A percentile compares a stretch with the other conserved stretches of the same genome.
Evolutionary conservation across 1,140 invertebrate genomes (phyloP).

Genomic region (Neodiprion virginianus): DNA sequence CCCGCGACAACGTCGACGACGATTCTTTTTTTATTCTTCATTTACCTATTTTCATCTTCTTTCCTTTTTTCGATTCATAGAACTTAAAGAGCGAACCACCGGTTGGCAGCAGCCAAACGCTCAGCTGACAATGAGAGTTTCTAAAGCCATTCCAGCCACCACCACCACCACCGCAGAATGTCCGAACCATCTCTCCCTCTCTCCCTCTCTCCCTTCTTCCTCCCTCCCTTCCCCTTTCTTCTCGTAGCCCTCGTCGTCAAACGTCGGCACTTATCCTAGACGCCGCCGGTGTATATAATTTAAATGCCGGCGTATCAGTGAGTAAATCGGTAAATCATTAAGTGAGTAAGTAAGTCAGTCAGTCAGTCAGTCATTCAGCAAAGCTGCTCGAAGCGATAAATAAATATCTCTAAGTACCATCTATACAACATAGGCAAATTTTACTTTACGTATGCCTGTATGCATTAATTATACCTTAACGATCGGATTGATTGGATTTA

Average conservation of each 20-base stretch:
- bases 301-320: not conserved
- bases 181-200: too few relatives aligned
- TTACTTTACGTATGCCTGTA: not conserved
- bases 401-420: not conserved
- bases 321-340: not conserved
- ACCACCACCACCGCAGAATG: too few relatives aligned
- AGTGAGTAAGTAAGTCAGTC: not conserved
- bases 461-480: too few relatives aligned
- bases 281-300: not conserved
- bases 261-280: not conserved
- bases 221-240: not conserved
- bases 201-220: not conserved
- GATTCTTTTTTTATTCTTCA: too few relatives aligned
- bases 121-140: too few relatives aligned
- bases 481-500: too few relatives aligned
- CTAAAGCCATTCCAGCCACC: too few relatives aligned
- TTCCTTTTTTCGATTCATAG: not conserved
- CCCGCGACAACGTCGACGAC: too few relatives aligned
- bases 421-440: not conserved
- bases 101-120: not conserved
- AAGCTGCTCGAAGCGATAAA: not conserved
- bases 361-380: not conserved
- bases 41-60: not conserved
- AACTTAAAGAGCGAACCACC: not conserved
- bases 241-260: not conserved